Percentiles rank a stretch among this genome's conserved stretches.
Evolutionary conservation across 2,113 vertebrate genomes (phyloP).

Genomic region (Epinephelus moara): DNA sequence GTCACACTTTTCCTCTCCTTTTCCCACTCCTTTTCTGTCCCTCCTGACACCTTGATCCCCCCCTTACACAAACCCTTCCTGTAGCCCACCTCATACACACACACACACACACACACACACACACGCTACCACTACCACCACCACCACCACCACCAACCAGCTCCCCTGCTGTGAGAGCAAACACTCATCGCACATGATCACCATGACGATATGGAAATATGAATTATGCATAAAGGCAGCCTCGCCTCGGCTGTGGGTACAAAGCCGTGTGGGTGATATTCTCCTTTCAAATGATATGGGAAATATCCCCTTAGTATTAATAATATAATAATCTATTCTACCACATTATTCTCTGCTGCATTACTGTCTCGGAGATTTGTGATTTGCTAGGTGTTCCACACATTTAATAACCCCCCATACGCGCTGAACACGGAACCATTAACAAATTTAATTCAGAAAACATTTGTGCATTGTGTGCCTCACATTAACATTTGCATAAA

Average conservation of each 20-base stretch:
- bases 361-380: constrained; percentile 35
- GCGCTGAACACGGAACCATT: constrained; percentile 6
- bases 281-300: constrained; percentile 72
- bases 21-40: constrained; percentile 45
- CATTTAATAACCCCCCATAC: constrained; percentile 3
- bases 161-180: constrained; percentile 79
- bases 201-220: constrained; percentile 83
- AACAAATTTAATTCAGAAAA: constrained; percentile 39
- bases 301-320: constrained; percentile 79
- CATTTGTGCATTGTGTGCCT: constrained; percentile 24
- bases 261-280: constrained; percentile 77
- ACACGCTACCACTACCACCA: not conserved
- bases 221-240: constrained; percentile 81
- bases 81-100: constrained; percentile 25
- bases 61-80: constrained; percentile 7
- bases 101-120: constrained; percentile 34
- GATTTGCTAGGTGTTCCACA: constrained; percentile 40
- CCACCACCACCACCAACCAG: constrained; percentile 47
- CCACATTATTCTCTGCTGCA: constrained; percentile 50
- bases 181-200: constrained; percentile 80
- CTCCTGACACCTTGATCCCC: constrained; percentile 58
- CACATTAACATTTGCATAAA: constrained; percentile 39
- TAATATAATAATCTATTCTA: constrained; percentile 74
- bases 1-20: constrained; percentile 32
- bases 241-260: constrained; percentile 74